Evolutionary conservation across 1,140 invertebrate species (phyloP).

Genomic region (Samia ricini): DNA sequence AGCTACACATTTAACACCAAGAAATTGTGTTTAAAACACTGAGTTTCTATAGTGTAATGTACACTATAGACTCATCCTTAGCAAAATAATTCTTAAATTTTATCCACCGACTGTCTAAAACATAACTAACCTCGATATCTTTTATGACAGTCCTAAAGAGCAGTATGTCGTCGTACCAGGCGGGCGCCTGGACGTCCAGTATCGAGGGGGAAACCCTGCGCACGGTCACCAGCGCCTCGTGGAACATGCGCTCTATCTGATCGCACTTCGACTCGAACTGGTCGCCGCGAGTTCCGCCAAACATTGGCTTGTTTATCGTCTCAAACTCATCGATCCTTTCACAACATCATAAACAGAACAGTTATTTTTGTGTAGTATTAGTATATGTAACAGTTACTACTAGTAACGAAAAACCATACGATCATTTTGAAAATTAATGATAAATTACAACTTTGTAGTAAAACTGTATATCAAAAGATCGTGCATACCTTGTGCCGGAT

Average conservation of each 20-base stretch:
- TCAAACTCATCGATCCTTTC: slow-evolving; percentile 82
- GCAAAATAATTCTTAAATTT: too few species aligned
- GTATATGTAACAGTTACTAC: too few species aligned
- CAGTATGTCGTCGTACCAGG: slow-evolving; percentile 88
- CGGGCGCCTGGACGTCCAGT: slow-evolving; percentile 83
- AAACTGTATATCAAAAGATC: slow-evolving; percentile 15
- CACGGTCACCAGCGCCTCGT: slow-evolving; percentile 81
- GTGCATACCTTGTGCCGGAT: too few species aligned
- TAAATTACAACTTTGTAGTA: too few species aligned
- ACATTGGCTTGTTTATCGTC: slow-evolving; percentile 78
- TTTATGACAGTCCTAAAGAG: slow-evolving; percentile 82
- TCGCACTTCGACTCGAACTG: slow-evolving; percentile 85
- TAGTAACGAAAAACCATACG: too few species aligned
- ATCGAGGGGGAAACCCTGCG: slow-evolving; percentile 80
- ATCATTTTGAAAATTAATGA: too few species aligned
- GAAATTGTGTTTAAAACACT: too few species aligned
- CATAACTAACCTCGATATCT: slow-evolving; percentile 81
- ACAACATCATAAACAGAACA: too few species aligned
- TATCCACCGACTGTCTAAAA: not conserved
- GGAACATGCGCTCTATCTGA: slow-evolving; percentile 87
- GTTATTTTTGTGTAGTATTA: too few species aligned
- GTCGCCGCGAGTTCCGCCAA: slow-evolving; percentile 82
- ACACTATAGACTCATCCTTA: too few species aligned
- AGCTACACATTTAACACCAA: too few species aligned
- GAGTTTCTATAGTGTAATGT: too few species aligned